These are phyloP conservation scores for Catharus minimus DNA, from an alignment of 2,113 vertebrate species.

Conservation along the genomic window DNA sequence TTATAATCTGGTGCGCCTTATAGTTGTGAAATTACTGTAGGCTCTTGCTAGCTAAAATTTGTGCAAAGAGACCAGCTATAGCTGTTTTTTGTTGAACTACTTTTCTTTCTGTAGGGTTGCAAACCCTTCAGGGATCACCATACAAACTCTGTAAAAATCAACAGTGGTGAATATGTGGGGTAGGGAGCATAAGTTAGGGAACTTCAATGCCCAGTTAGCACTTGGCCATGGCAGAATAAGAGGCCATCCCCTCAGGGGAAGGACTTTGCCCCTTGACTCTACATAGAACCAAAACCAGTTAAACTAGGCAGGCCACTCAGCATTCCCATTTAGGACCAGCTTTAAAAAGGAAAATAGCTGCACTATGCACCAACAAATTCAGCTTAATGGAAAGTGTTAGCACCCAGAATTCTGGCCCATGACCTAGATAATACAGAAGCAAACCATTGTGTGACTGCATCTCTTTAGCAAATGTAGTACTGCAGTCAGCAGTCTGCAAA, in stretches of 20 bases:
- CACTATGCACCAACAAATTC: not conserved
- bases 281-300: not conserved
- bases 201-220: not conserved
- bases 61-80: not conserved
- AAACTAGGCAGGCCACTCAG: not conserved
- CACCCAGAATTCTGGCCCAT: not conserved
- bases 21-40: not conserved
- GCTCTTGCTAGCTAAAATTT: not conserved
- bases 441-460: not conserved
- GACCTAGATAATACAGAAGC: constrained; percentile 33
- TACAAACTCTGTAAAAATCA: not conserved
- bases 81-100: not conserved
- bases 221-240: not conserved
- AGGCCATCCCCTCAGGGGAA: not conserved
- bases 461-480: constrained; percentile 13
- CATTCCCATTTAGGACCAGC: constrained; percentile 28
- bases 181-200: not conserved
- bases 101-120: not conserved
- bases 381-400: constrained; percentile 30
- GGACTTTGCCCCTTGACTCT: not conserved
- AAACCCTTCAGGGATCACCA: not conserved
- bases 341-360: constrained; percentile 40
- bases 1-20: no score
- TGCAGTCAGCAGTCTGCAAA: constrained; percentile 27
- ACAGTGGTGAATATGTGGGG: not conserved